phyloP scores from a whole-genome alignment of 1,140 invertebrate species.

The Temnothorax curvispinosus region DNA sequence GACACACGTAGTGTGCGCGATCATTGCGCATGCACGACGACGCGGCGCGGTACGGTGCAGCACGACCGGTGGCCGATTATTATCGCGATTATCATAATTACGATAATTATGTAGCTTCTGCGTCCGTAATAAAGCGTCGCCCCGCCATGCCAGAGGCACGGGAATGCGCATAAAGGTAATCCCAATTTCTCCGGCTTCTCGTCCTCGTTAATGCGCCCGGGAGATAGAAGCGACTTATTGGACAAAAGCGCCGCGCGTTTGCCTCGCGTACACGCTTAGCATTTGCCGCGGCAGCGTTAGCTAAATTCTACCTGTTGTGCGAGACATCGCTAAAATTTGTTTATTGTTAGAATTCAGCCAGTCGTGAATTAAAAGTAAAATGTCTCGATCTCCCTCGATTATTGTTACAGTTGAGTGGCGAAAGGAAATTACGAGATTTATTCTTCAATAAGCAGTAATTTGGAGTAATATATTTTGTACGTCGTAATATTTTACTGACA shows the following conservation, averaged over 20 bases:
- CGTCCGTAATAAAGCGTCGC: conserved; percentile 73
- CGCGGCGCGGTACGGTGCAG: not conserved
- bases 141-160: not conserved
- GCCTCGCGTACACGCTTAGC: conserved; percentile 2
- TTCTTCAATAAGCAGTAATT: not conserved
- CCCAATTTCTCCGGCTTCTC: conserved; percentile 41
- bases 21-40: conserved; percentile 35
- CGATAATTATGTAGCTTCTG: conserved; percentile 75
- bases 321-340: not conserved
- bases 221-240: conserved; percentile 37
- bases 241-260: conserved; percentile 8
- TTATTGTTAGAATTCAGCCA: not conserved
- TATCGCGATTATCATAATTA: conserved; percentile 80
- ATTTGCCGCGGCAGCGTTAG: not conserved
- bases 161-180: conserved; percentile 39
- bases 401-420: not conserved
- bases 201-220: conserved; percentile 37
- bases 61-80: conserved; percentile 72
- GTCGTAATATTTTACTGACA: not conserved
- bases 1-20: conserved; percentile 8
- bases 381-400: not conserved
- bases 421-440: not conserved
- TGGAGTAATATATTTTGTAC: not conserved
- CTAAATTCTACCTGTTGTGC: not conserved
- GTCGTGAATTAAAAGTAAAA: not conserved